These are phyloP conservation scores for Mionectes macconnelli DNA, from an alignment of 2,113 vertebrate genomes.

Conservation along the genomic window DNA sequence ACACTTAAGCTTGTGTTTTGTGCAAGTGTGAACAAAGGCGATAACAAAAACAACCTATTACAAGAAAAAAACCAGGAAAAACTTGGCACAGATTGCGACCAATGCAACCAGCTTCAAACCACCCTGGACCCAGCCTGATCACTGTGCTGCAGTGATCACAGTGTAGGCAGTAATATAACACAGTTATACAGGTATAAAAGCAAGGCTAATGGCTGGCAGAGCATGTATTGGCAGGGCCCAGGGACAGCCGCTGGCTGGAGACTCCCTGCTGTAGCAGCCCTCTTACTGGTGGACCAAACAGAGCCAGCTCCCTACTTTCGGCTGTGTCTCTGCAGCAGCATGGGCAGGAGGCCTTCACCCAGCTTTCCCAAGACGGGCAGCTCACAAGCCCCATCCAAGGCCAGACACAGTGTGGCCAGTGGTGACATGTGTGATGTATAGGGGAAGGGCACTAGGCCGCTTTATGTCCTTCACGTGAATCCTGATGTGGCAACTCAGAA, in stretches of 20 bases:
- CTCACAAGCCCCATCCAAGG: accelerated
- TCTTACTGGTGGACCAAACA: not conserved
- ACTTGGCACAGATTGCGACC: accelerated
- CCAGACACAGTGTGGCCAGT: not conserved
- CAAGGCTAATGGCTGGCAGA: not conserved
- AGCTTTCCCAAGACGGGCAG: not conserved
- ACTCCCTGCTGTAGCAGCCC: not conserved
- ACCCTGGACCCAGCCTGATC: not conserved
- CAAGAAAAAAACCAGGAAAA: not conserved
- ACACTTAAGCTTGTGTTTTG: not conserved
- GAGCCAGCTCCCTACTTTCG: not conserved
- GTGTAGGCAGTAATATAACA: no score
- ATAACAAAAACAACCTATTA: accelerated
- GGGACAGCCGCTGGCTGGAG: not conserved
- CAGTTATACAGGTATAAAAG: no score
- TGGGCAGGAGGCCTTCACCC: not conserved
- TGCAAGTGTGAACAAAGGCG: not conserved
- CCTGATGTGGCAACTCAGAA: not conserved
- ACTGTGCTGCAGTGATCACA: not conserved
- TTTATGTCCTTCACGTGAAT: accelerated
- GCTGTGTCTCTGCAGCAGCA: not conserved
- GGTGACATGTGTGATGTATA: accelerated
- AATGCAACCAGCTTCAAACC: not conserved
- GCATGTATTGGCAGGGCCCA: no score
- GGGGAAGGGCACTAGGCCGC: not conserved